phyloP scores from a whole-genome alignment of 92 coral and sea anemone genomes.

The Muricea muricata region DNA sequence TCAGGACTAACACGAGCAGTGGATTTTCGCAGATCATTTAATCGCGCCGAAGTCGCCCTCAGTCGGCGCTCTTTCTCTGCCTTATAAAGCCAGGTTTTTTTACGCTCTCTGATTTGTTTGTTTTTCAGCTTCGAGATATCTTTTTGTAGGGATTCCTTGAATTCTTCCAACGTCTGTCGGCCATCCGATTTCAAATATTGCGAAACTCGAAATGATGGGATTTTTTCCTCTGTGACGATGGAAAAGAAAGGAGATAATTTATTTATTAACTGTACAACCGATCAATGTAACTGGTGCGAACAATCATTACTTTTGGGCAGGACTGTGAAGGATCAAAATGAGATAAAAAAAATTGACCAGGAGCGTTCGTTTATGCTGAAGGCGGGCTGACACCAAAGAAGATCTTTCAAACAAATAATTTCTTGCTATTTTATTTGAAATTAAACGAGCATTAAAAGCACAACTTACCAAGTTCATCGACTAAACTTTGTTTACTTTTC shows the following conservation, averaged over 20 bases:
- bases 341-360: too few species aligned
- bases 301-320: too few species aligned
- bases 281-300: too few species aligned
- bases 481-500: background rate
- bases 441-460: too few species aligned
- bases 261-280: too few species aligned
- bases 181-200: conserved; percentile 16
- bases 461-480: background rate
- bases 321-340: too few species aligned
- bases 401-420: too few species aligned
- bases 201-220: conserved; percentile 4
- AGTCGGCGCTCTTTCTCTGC: background rate
- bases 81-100: conserved; percentile 11
- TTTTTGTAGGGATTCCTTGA: background rate
- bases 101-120: conserved; percentile 13
- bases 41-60: background rate
- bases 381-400: too few species aligned
- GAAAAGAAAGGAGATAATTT: background rate
- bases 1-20: conserved; percentile 11
- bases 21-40: background rate
- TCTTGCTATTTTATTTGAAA: too few species aligned
- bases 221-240: conserved; percentile 7
- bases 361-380: too few species aligned
- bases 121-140: background rate
- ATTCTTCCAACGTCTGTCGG: background rate